Evolutionary conservation across 2,113 vertebrate genomes (phyloP).

Genomic region (Rhombomys opimus): DNA sequence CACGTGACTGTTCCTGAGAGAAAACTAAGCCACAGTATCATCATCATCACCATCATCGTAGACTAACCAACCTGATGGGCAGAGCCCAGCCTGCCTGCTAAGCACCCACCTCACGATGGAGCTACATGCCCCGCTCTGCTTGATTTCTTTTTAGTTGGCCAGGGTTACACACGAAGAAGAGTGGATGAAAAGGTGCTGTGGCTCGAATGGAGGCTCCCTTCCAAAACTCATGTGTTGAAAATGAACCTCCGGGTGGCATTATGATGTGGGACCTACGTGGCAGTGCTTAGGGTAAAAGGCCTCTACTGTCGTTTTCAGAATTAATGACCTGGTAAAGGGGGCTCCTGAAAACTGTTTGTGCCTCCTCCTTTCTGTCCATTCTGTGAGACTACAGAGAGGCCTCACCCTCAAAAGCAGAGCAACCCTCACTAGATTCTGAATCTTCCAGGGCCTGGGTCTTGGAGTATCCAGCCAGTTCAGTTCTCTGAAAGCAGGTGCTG

Average conservation of each 20-base stretch:
- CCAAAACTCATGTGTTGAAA: background rate
- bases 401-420: background rate
- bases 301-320: background rate
- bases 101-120: background rate
- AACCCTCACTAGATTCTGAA: background rate
- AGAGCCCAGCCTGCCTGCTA: background rate
- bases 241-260: background rate
- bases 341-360: background rate
- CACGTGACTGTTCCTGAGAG: background rate
- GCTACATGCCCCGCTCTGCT: background rate
- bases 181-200: background rate
- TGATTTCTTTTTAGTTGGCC: background rate
- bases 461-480: background rate
- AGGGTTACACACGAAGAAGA: background rate
- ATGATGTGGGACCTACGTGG: background rate
- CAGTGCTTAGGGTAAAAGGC: background rate
- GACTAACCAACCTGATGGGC: background rate
- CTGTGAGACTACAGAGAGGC: background rate
- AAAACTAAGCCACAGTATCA: background rate
- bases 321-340: background rate
- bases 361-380: background rate
- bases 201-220: background rate
- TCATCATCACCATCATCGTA: background rate
- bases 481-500: background rate
- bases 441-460: background rate